Conservation (phyloP, 2,888 invertebrate genomes). For the Lacanobia wlatinum region DNA sequence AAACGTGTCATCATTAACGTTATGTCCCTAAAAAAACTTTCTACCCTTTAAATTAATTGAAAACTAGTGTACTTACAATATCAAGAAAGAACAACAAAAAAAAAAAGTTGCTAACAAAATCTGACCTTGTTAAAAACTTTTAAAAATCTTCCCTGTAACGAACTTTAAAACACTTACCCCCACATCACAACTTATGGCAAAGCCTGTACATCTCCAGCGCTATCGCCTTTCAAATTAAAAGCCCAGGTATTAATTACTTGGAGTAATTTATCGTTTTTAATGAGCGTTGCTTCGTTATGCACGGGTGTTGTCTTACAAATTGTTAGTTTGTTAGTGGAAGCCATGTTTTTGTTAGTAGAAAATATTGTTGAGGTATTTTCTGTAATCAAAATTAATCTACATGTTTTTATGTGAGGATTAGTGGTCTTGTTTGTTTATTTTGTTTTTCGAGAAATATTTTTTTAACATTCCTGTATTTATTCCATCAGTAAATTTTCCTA, state of each 20-base stretch:
- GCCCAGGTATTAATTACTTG: constrained; percentile 66
- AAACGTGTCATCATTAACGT: too few species aligned
- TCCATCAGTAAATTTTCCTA: too few species aligned
- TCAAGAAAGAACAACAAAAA: not conserved
- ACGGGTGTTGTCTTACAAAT: constrained; percentile 56
- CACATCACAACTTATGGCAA: constrained; percentile 35
- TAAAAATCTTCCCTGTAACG: not conserved
- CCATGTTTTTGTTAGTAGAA: not conserved
- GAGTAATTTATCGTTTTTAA: constrained; percentile 68
- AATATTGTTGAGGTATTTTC: not conserved
- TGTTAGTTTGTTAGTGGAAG: constrained; percentile 42
- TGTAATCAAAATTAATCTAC: not conserved
- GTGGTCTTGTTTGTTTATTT: too few species aligned
- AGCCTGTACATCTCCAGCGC: constrained; percentile 34
- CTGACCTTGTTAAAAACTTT: not conserved
- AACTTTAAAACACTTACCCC: constrained; percentile 20
- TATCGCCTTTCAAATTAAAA: constrained; percentile 70
- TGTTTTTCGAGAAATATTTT: too few species aligned
- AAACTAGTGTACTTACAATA: too few species aligned
- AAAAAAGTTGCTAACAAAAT: not conserved
- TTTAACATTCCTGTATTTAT: too few species aligned
- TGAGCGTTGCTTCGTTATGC: constrained; percentile 64
- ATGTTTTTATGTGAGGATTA: not conserved
- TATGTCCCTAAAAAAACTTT: too few species aligned
- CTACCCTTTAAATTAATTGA: not conserved